Percentiles rank a stretch among this genome's conserved stretches.
Conservation (phyloP, 1,140 invertebrate species). For the Tribolium castaneum region DNA sequence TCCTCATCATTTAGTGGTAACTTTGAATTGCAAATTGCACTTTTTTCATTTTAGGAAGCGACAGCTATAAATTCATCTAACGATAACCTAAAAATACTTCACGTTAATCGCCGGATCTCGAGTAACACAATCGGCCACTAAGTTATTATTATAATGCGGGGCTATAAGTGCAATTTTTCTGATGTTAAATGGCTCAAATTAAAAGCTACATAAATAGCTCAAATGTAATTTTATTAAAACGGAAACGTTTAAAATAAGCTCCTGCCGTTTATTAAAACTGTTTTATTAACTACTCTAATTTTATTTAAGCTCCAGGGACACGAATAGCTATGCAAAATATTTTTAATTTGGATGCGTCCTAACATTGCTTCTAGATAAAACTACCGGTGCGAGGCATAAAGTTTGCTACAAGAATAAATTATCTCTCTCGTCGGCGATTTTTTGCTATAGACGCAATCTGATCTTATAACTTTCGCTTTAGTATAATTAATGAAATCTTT, state of each 20-base stretch:
- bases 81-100: neutral
- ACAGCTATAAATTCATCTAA: conserved; percentile 18
- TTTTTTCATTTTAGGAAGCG: conserved; percentile 32
- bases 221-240: conserved; percentile 2
- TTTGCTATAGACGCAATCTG: neutral
- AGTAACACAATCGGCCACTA: too few relatives aligned
- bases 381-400: too few relatives aligned
- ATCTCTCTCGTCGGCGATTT: neutral
- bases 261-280: conserved; percentile 11
- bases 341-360: neutral
- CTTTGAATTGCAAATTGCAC: conserved; percentile 42
- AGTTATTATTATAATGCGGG: neutral
- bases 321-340: conserved; percentile 8
- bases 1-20: conserved; percentile 32
- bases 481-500: conserved; percentile 1
- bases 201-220: conserved; percentile 6
- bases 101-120: neutral
- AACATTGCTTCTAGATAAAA: too few relatives aligned
- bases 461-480: neutral
- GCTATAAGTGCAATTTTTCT: neutral
- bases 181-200: neutral
- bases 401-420: neutral
- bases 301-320: conserved; percentile 6
- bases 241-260: conserved; percentile 23
- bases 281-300: conserved; percentile 32